Evolutionary conservation across 2,113 vertebrate species (phyloP).

Genomic region (Oncorhynchus nerka): DNA sequence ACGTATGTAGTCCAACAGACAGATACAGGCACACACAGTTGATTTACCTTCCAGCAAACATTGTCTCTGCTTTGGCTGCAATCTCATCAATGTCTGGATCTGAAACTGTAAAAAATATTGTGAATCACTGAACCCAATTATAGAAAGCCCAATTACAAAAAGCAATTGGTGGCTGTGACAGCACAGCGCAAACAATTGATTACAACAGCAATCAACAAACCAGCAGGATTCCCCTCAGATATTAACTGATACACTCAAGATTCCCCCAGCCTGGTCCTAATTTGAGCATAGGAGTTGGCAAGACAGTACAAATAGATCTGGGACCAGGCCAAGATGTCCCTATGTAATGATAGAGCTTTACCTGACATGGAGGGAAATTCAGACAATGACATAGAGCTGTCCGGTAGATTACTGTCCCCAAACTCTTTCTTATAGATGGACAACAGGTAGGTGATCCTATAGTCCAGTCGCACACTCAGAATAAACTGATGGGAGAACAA

Average conservation of each 20-base stretch:
- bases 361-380: conserved; percentile 73
- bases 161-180: not conserved
- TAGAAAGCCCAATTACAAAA: not conserved
- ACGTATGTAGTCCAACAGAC: not conserved
- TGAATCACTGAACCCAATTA: not conserved
- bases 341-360: conserved; percentile 54
- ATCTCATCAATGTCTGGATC: conserved; percentile 94
- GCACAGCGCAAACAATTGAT: not conserved
- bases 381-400: conserved; percentile 62
- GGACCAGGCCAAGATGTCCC: not conserved
- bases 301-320: not conserved
- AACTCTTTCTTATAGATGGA: conserved; percentile 97
- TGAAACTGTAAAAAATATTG: conserved; percentile 60
- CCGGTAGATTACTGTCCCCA: conserved; percentile 76
- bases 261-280: no score
- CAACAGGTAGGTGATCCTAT: conserved; percentile 93
- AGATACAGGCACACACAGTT: not conserved
- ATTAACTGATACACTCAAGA: no score
- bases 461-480: conserved; percentile 93
- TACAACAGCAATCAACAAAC: not conserved
- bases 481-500: conserved; percentile 82
- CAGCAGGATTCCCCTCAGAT: no score
- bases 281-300: not conserved
- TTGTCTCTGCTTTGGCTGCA: conserved; percentile 88
- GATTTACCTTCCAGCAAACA: conserved; percentile 88